Evolutionary conservation across 2,888 invertebrate genomes (phyloP).

Genomic region (Lasioglossum zephyrum): DNA sequence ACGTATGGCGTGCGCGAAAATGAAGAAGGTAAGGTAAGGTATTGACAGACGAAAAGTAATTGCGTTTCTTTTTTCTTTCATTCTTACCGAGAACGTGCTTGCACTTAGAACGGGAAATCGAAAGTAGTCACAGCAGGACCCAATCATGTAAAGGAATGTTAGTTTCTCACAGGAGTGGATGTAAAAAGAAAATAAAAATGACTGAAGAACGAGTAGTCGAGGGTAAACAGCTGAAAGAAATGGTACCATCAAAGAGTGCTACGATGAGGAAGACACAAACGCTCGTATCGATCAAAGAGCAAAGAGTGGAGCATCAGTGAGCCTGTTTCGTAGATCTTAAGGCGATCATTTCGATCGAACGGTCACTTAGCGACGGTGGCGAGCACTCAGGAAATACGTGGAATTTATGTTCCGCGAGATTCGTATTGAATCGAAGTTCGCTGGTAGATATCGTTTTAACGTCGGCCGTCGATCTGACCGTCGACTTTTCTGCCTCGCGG

Average conservation of each 20-base stretch:
- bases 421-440: conserved; percentile 15
- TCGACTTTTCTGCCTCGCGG: conserved; percentile 10
- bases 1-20: no score
- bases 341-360: conserved; percentile 11
- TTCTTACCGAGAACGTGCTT: no score
- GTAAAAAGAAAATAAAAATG: background rate
- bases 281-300: background rate
- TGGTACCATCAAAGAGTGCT: background rate
- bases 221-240: background rate
- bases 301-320: background rate
- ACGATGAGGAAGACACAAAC: background rate
- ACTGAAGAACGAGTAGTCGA: background rate
- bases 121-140: no score
- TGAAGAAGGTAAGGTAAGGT: no score
- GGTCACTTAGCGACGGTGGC: conserved; percentile 11
- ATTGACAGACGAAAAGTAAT: background rate
- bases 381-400: conserved; percentile 20
- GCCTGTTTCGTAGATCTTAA: conserved; percentile 16
- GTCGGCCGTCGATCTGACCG: conserved; percentile 13
- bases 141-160: background rate
- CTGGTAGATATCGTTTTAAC: conserved; percentile 21
- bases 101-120: no score
- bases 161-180: background rate
- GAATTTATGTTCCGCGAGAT: conserved; percentile 32
- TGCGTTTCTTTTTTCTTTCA: no score